A percentile compares a stretch with the other conserved stretches of the same genome.
Evolutionary conservation across 2,113 vertebrate species (phyloP).

Genomic region (Loxodonta africana): DNA sequence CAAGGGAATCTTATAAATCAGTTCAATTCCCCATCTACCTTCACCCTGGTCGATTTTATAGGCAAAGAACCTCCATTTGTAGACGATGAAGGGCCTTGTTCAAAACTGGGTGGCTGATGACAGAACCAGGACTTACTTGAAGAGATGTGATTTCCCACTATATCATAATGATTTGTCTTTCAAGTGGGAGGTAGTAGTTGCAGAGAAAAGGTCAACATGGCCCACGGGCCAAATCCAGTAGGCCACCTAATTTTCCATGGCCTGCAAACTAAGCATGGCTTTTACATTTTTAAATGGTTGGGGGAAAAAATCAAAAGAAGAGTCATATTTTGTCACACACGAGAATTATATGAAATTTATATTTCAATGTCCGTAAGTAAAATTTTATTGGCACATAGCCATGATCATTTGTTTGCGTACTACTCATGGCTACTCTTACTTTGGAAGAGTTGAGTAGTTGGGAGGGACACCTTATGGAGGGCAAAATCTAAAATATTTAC

Average conservation of each 20-base stretch:
- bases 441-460: not conserved
- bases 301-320: not conserved
- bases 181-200: not conserved
- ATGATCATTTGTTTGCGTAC: not conserved
- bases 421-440: not conserved
- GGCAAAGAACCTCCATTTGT: not conserved
- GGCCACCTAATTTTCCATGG: not conserved
- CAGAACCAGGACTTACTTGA: not conserved
- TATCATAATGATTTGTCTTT: not conserved
- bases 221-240: not conserved
- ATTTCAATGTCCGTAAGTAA: not conserved
- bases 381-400: not conserved
- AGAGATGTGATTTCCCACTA: not conserved
- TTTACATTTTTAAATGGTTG: not conserved
- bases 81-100: not conserved
- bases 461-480: not conserved
- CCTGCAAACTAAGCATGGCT: not conserved
- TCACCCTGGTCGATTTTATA: not conserved
- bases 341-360: not conserved
- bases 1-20: not conserved
- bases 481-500: not conserved
- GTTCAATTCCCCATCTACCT: not conserved
- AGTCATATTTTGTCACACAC: not conserved
- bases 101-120: not conserved
- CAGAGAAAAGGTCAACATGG: not conserved